Evolutionary conservation across 1,140 invertebrate species (phyloP).

Genomic region (Drusus annulatus): DNA sequence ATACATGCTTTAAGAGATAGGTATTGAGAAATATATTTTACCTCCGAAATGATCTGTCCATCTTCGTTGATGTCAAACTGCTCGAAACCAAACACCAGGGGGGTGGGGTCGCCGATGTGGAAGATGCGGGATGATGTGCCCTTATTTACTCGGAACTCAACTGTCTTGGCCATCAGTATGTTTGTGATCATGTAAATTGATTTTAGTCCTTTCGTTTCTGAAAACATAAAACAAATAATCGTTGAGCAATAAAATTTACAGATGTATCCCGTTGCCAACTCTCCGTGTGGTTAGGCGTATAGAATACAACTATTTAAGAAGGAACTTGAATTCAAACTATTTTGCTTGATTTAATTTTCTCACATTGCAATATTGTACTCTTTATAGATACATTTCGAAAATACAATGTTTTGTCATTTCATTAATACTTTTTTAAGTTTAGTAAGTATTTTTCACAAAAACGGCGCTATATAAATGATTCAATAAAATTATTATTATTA

Average conservation of each 20-base stretch:
- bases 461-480: too few species aligned
- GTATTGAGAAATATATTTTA: constrained; percentile 48
- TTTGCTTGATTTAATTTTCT: too few species aligned
- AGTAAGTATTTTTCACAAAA: too few species aligned
- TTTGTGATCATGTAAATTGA: constrained; percentile 70
- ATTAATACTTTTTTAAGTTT: too few species aligned
- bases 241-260: background rate
- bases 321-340: too few species aligned
- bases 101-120: constrained; percentile 68
- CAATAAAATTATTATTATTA: too few species aligned
- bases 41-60: constrained; percentile 67
- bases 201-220: constrained; percentile 68
- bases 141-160: constrained; percentile 68
- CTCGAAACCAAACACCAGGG: constrained; percentile 68
- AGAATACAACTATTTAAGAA: too few species aligned
- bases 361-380: too few species aligned
- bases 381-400: too few species aligned
- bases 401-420: too few species aligned
- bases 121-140: constrained; percentile 69
- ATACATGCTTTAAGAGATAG: too few species aligned
- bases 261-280: background rate
- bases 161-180: constrained; percentile 69
- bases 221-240: constrained; percentile 47
- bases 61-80: constrained; percentile 67
- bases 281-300: too few species aligned